Base-by-base conservation (phyloP, 2,113 vertebrate species). In the Balaeniceps rex region DNA sequence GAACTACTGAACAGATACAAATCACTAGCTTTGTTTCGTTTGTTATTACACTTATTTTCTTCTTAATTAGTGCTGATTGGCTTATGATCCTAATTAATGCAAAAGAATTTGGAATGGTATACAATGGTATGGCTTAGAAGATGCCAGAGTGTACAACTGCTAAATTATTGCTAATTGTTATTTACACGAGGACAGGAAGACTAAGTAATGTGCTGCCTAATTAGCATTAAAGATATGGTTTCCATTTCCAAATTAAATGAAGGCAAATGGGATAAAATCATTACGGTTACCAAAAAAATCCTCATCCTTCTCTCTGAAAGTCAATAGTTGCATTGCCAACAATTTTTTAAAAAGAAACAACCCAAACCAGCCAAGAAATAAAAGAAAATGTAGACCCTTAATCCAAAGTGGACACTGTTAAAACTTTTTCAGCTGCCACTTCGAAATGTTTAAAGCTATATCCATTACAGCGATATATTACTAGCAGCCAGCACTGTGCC, bases 121-220 rank as follows among this genome's bases (percentile, higher is more conserved):
- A 98, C 97, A 98, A 98, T 98, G 94, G 97, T 98, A 98, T 97
- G 96, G 96, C 81, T 98, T 97, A 98, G 96, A 97, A 98, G 98
- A 98, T 97, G 98, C 98, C 98, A 98, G 97, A 97, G 97, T 97
- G 94, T 98, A 98, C 94, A 98, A 98, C 96, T 98, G 98, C 97
- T 98, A 98, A 98, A 98, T 98, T 98, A 98, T 98, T 98, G 97
- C 96, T 98, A 98, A 98, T 98, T 98, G 98, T 98, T 98, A 98
- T 98, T 98, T 98, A 98, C 96, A 97, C 6, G 52, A 96, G 98
- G 98, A 97, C 97, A 98, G 95, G 97, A 98, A 98, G 97, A 98
- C 97, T 97, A 98, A 98, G 97, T 90, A 97, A 97, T 95, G 98
- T 84, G 92, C 90, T 95, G 97, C 91, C 95, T 98, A 98, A 98